Evolutionary conservation across 2,113 vertebrate species (phyloP), one percentile per base, ranked within the genome.

Genomic region (Carlito syrichta): DNA sequence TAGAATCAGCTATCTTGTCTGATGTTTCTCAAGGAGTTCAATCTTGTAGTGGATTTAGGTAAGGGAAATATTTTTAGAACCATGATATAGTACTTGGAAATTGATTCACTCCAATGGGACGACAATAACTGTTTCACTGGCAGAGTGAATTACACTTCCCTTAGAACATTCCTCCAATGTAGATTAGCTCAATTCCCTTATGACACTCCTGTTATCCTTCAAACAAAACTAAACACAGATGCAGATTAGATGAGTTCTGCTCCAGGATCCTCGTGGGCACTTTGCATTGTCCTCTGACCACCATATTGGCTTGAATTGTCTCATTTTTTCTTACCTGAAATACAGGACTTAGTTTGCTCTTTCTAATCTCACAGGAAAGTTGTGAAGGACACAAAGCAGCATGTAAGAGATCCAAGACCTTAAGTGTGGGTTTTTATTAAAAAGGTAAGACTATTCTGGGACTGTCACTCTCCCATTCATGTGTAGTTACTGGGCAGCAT

Each of bases 21-120:
- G 32, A 12, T 63, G 30, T 69, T n/a, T 76, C 81, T 91, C 82
- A 76, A 73, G 54, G 14, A 66, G 8, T 56, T 91, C 85, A 22
- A 27, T 43, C 20, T 93, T 27, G 5, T 50, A 54, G 32, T 45
- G 45, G 62, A 91, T 78, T 89, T 35, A 54, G 66, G 82, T 81
- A 52, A 93, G 91, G 68, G 81, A 78, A 87, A 62, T 50, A 79
- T 69, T 86, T 91, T 86, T 63, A 50, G 54, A 86, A 40, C 66
- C 10, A 10, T 25, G 62, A 90, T 56, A 11, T 16, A 27, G 60
- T 58, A 52, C 74, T 86, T 86, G 93, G 78, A 86, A 91, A 83
- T 48, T 17, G 78, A 35, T 74, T 77, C 89, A 48, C 32, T 89
- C 23, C 45, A 12, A 5, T 27, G 35, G 60, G 68, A n/a, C 45